A percentile compares a stretch with the other conserved stretches of the same genome.
phyloP scores from a whole-genome alignment of 2,113 vertebrate genomes.

The Platichthys flesus region DNA sequence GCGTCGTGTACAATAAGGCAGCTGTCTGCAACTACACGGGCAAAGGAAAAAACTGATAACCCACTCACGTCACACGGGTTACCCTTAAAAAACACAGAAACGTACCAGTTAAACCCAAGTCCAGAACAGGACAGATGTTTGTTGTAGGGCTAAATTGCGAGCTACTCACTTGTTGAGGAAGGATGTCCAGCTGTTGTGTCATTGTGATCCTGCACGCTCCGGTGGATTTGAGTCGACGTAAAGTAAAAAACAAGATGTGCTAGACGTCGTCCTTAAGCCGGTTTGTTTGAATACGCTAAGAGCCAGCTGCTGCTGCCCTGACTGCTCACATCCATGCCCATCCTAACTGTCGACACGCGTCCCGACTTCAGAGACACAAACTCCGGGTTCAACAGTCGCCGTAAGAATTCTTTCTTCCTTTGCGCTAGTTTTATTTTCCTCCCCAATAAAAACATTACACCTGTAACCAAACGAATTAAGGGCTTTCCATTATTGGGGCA shows the following conservation, averaged over 20 bases:
- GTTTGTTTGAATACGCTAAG: not conserved
- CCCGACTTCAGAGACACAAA: not conserved
- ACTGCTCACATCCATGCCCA: slow-evolving; percentile 7
- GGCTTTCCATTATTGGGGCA: too few species aligned
- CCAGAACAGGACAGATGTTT: not conserved
- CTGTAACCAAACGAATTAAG: too few species aligned
- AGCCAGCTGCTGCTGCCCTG: slow-evolving; percentile 24
- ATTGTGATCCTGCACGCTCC: not conserved
- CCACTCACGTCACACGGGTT: not conserved
- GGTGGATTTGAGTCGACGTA: not conserved
- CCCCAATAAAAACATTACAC: slow-evolving; percentile 1
- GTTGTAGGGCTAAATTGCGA: not conserved
- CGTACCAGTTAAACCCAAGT: not conserved
- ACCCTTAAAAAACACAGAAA: not conserved
- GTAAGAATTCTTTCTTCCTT: not conserved
- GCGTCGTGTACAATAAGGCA: too few species aligned
- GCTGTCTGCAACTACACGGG: not conserved
- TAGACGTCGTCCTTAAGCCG: slow-evolving; percentile 1
- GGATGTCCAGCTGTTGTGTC: slow-evolving; percentile 5
- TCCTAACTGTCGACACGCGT: not conserved
- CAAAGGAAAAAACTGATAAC: not conserved
- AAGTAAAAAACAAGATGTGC: slow-evolving; percentile 8
- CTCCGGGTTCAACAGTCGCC: not conserved
- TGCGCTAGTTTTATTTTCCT: slow-evolving; percentile 3
- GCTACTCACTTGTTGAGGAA: not conserved